Conservation (phyloP, 2,888 invertebrate species). For the Agonopterix alstromeriana region DNA sequence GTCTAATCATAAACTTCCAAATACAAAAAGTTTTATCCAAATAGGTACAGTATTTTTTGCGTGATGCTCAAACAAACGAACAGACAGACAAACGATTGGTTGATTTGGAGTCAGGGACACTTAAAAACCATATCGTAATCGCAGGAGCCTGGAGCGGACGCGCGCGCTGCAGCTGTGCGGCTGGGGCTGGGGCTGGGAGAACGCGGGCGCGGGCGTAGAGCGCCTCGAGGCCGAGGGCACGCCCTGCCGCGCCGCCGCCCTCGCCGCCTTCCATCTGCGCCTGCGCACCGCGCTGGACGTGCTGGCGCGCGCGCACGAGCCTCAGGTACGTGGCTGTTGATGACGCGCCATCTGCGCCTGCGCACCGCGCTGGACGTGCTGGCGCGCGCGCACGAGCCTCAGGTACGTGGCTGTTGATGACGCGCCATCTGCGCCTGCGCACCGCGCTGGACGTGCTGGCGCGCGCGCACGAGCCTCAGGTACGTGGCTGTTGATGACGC, state of each 20-base stretch:
- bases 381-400: constrained; percentile 77
- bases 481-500: background rate
- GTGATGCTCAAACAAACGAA: too few species aligned
- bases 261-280: constrained; percentile 93
- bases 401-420: background rate
- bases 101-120: too few species aligned
- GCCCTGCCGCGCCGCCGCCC: constrained; percentile 90
- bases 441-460: constrained; percentile 91
- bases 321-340: constrained; percentile 12
- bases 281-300: constrained; percentile 91
- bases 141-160: constrained; percentile 78
- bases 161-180: constrained; percentile 91
- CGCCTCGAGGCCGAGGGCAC: constrained; percentile 83
- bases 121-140: background rate
- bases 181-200: constrained; percentile 90
- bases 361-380: constrained; percentile 91
- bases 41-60: too few species aligned
- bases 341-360: constrained; percentile 83
- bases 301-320: constrained; percentile 80
- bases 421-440: constrained; percentile 89
- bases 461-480: constrained; percentile 70
- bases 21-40: too few species aligned
- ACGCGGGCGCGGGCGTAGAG: constrained; percentile 61
- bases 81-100: too few species aligned
- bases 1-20: too few species aligned